Evolutionary conservation across 2,888 invertebrate genomes (phyloP).

Genomic region (Acrocyrtus sp.): DNA sequence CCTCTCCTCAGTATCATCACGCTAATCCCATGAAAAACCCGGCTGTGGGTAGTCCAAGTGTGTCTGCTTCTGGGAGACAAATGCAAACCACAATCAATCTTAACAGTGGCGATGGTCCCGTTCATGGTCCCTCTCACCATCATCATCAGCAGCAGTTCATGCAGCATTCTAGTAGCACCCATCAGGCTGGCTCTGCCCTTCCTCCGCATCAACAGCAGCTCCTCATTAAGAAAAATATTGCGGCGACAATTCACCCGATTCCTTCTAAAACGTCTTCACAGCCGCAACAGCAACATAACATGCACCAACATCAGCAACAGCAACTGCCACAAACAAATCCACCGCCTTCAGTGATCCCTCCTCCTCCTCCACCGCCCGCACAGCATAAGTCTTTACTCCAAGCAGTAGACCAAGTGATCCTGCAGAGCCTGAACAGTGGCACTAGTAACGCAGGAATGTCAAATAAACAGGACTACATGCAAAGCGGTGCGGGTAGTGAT

Average conservation of each 20-base stretch:
- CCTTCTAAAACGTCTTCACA: conserved; percentile 23
- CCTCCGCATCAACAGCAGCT: conserved; percentile 36
- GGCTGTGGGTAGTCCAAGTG: too few species aligned
- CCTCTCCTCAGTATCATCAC: background rate
- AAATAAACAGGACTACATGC: conserved; percentile 13
- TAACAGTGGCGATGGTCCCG: background rate
- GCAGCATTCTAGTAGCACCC: conserved; percentile 29
- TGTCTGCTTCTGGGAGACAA: conserved; percentile 18
- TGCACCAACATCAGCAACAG: conserved; percentile 10
- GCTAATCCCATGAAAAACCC: too few species aligned
- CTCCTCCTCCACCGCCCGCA: conserved; percentile 46
- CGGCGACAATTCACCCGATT: conserved; percentile 36
- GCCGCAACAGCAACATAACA: conserved; percentile 18
- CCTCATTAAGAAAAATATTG: conserved; percentile 41
- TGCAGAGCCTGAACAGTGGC: conserved; percentile 52
- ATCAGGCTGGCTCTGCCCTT: conserved; percentile 24
- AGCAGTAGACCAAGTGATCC: conserved; percentile 57
- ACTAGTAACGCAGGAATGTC: conserved; percentile 33
- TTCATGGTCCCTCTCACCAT: background rate
- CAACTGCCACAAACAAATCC: background rate
- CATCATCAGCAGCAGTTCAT: conserved; percentile 6
- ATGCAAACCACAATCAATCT: conserved; percentile 12
- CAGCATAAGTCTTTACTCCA: conserved; percentile 48
- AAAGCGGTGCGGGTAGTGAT: conserved; percentile 3
- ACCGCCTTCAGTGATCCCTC: conserved; percentile 22